These are phyloP conservation scores for Hemibagrus guttatus DNA, from an alignment of 2,797 vertebrate species.

Conservation along the genomic window DNA sequence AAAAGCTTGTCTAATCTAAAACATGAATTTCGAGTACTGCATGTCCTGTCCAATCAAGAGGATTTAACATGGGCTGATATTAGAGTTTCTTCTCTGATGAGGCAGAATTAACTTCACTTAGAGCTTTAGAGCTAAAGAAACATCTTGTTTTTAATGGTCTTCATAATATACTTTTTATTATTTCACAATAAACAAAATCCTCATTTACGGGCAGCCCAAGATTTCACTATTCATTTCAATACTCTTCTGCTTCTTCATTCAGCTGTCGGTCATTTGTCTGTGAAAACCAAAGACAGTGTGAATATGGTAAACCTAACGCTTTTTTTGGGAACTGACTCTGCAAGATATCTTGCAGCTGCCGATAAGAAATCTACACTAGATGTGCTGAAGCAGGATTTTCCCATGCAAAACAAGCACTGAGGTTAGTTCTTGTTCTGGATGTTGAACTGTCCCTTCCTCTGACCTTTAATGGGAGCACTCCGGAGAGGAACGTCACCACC, in stretches of 20 bases:
- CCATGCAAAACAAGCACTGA: neutral
- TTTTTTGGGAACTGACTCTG: slow-evolving; percentile 19
- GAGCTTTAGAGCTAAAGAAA: neutral
- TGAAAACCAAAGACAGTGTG: neutral
- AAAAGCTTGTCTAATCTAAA: neutral
- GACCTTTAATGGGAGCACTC: neutral
- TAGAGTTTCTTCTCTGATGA: neutral
- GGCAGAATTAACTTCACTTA: neutral
- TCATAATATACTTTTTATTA: neutral
- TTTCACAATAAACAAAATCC: neutral
- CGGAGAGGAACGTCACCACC: neutral
- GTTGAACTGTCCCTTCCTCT: neutral
- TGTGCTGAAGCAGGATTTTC: slow-evolving; percentile 23
- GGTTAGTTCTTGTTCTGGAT: slow-evolving; percentile 3
- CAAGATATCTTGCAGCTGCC: slow-evolving; percentile 14
- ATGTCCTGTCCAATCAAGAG: neutral
- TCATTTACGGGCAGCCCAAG: neutral
- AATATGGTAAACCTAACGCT: neutral
- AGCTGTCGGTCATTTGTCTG: neutral
- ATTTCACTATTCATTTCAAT: neutral
- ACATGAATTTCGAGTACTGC: neutral
- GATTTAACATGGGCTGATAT: neutral
- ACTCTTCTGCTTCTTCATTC: neutral
- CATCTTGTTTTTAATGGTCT: neutral
- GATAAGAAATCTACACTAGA: slow-evolving; percentile 10